phyloP scores from a whole-genome alignment of 2,113 vertebrate genomes.

The Saguinus imperator region DNA sequence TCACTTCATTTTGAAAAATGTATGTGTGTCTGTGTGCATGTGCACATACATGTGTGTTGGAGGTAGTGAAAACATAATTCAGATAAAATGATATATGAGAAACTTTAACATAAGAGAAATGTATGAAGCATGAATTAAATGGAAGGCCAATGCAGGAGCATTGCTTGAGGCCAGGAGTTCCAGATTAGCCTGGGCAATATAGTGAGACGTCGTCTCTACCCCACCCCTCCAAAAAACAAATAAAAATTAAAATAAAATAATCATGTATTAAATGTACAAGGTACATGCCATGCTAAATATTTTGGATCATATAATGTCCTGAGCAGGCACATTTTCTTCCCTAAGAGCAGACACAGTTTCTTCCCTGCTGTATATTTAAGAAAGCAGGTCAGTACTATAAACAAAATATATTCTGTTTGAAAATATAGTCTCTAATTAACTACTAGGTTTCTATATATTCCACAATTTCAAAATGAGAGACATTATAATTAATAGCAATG shows the following conservation, averaged over 20 bases:
- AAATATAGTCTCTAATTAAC: neutral
- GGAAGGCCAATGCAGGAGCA: no score
- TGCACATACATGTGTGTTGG: no score
- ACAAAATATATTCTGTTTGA: neutral
- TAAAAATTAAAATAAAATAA: no score
- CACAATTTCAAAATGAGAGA: neutral
- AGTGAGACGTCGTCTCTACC: no score
- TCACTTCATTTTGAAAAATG: neutral
- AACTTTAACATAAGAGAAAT: neutral
- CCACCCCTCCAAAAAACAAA: no score
- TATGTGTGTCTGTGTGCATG: neutral
- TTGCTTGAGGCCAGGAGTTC: no score
- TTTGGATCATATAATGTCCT: neutral
- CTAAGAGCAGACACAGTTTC: neutral
- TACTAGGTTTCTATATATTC: fast-evolving
- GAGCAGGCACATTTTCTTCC: neutral
- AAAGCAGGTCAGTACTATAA: neutral
- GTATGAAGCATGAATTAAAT: neutral
- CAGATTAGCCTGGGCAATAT: no score
- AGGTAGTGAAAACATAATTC: neutral
- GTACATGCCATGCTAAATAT: neutral
- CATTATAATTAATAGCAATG: neutral
- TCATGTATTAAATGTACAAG: neutral
- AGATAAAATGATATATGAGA: neutral
- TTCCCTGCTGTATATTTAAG: neutral